Evolutionary conservation across 2,113 vertebrate genomes (phyloP), one percentile per base, ranked within the genome.

Genomic region (Aptenodytes patagonicus): DNA sequence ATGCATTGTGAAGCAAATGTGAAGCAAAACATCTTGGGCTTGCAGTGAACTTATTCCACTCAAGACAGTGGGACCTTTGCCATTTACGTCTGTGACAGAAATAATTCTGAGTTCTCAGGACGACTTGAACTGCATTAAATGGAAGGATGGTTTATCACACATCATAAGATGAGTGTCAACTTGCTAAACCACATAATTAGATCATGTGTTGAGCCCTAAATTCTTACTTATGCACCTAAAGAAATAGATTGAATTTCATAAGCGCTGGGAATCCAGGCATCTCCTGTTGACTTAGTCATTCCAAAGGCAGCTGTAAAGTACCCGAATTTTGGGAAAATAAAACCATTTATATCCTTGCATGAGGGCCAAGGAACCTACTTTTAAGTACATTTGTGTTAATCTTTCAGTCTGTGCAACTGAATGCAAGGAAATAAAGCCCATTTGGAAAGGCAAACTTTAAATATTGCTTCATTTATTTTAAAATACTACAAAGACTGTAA

Each of bases 191-290:
- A 77, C 93, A 55, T 83, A 92, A 90, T 89, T 90, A 89, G 55
- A 62, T 81, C 68, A 38, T 70, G 47, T 51, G 70, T 73, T 17
- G 38, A 91, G 80, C n/a, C 25, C 51, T 75, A 78, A 86, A 70
- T 91, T 89, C 72, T 89, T 87, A 61, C 42, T 89, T 91, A 40
- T 78, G 64, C 93, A 96, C 91, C 91, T 95, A 95, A 96, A 96
- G 93, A 92, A 96, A 95, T 38, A 95, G 91, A 97, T 91, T 68
- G 72, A 92, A 84, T 96, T 96, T 94, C 93, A 87, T 69, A 75
- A 96, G 73, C 78, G 40, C 57, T 79, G 57, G 73, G 78, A 96
- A 93, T 84, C 52, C 66, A 96, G 70, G 87, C 65, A 85, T 68
- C 87, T 94, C 70, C 81, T 95, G 92, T 94, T 96, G 84, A 97